Percentiles rank a stretch among this genome's conserved stretches.
Evolutionary conservation across 2,113 vertebrate genomes (phyloP).

Genomic region (Campylorhamphus procurvoides): DNA sequence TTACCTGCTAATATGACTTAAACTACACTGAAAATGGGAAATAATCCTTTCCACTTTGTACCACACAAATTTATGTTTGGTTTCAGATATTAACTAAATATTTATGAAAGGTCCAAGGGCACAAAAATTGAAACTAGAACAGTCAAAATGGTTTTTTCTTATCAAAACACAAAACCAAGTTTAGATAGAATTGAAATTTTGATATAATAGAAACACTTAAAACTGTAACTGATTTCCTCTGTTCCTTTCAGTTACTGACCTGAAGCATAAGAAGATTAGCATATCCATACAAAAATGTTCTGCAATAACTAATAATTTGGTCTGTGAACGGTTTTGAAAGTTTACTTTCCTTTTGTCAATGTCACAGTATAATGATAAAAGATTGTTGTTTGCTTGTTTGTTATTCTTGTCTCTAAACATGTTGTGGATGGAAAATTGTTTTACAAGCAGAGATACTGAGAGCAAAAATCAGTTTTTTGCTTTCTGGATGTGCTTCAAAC

Average conservation of each 20-base stretch:
- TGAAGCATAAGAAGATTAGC: neutral
- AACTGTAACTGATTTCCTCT: neutral
- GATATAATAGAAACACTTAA: neutral
- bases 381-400: neutral
- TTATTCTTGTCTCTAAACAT: neutral
- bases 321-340: neutral
- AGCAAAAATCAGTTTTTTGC: neutral
- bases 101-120: neutral
- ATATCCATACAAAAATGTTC: neutral
- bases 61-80: neutral
- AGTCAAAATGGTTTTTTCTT: neutral
- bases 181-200: neutral
- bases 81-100: neutral
- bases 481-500: neutral
- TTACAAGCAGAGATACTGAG: neutral
- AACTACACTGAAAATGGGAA: neutral
- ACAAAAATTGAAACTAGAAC: neutral
- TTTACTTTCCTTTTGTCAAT: neutral
- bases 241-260: neutral
- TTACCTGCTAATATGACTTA: neutral
- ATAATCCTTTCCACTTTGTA: neutral
- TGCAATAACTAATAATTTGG: neutral
- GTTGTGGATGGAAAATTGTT: neutral
- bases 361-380: neutral
- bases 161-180: neutral